Conservation (phyloP, 2,888 invertebrate genomes). For the Panopea generosa region DNA sequence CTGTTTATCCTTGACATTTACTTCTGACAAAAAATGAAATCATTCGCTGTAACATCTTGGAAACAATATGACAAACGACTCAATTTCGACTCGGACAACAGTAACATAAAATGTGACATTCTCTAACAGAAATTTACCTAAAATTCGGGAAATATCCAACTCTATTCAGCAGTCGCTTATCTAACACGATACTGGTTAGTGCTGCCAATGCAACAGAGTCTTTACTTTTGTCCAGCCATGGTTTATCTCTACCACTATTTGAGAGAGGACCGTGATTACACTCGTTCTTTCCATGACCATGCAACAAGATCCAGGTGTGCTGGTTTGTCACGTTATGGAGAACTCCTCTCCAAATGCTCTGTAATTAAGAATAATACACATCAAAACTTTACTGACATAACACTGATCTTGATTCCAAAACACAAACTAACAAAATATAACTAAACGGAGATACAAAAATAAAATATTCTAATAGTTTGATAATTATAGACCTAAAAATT, state of each 20-base stretch:
- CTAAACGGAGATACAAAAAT: too few species aligned
- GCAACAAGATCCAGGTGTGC: constrained; percentile 27
- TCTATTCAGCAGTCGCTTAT: constrained; percentile 16
- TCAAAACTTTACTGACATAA: too few species aligned
- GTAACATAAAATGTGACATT: not conserved
- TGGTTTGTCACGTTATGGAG: constrained; percentile 34
- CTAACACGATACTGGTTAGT: constrained; percentile 10
- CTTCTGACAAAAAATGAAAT: too few species aligned
- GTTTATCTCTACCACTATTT: constrained; percentile 4
- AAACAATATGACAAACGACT: too few species aligned
- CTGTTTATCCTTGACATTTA: too few species aligned
- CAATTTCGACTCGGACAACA: too few species aligned
- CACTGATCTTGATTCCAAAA: too few species aligned
- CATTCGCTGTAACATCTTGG: too few species aligned
- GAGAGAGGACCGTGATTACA: constrained; percentile 23
- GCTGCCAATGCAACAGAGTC: constrained; percentile 2
- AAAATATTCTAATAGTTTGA: too few species aligned
- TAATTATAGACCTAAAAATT: too few species aligned
- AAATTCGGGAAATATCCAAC: constrained; percentile 19
- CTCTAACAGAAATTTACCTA: constrained; percentile 11
- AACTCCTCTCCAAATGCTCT: constrained; percentile 44
- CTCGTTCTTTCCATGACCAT: constrained; percentile 7
- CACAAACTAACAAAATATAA: too few species aligned
- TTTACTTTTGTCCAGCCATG: constrained; percentile 7
- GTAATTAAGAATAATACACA: not conserved